Conservation (phyloP, 2,888 invertebrate genomes). For the Glyphotaelius pellucidus region DNA sequence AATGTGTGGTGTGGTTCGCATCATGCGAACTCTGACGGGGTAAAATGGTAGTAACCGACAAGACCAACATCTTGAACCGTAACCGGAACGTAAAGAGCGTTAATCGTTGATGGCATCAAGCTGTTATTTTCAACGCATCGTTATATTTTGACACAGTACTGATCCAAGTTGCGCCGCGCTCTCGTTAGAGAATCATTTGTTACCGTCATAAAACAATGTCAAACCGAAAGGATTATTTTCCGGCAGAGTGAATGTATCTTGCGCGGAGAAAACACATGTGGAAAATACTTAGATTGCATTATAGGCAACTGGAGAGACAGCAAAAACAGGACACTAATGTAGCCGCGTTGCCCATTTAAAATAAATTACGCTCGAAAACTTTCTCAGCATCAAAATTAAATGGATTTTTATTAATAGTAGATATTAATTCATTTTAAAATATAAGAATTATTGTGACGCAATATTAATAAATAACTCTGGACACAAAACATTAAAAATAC, state of each 20-base stretch:
- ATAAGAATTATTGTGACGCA: no score
- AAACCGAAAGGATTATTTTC: slow-evolving; percentile 42
- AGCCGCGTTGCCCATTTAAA: background rate
- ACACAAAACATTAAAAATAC: no score
- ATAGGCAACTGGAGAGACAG: background rate
- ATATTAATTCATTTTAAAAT: background rate
- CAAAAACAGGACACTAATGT: background rate
- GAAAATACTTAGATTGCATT: background rate
- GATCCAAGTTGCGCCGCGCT: slow-evolving; percentile 18
- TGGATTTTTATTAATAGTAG: no score
- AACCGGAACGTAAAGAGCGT: no score
- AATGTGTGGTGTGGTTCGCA: no score
- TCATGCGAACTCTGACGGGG: no score
- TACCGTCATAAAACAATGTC: slow-evolving; percentile 43
- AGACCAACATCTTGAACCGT: no score
- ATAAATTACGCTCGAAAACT: background rate
- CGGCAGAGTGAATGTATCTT: slow-evolving; percentile 29
- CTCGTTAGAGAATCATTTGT: slow-evolving; percentile 42
- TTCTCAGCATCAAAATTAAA: background rate
- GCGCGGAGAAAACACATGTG: background rate
- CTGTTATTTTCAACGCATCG: no score
- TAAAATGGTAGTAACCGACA: no score
- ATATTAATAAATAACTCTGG: no score
- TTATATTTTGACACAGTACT: no score
- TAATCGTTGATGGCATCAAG: no score